phyloP scores from a whole-genome alignment of 2,888 invertebrate species.

The Melinaea marsaeus region DNA sequence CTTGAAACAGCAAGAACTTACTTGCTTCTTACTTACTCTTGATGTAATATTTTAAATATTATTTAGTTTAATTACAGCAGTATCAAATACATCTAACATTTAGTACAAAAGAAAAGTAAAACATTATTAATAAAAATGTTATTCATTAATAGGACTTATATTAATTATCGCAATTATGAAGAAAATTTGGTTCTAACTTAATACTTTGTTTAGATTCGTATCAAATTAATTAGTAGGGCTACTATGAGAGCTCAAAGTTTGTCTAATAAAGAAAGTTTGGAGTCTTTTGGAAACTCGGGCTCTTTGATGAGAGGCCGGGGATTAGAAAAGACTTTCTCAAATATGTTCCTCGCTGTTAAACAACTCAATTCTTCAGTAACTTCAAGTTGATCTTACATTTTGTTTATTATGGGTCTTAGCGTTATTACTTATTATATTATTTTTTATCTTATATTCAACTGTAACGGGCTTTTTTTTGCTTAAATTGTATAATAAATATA shows the following conservation, averaged over 20 bases:
- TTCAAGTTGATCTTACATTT: constrained; percentile 14
- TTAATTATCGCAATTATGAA: background rate
- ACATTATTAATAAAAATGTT: too few species aligned
- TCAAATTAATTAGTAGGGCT: constrained; percentile 71
- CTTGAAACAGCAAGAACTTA: background rate
- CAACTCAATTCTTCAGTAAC: constrained; percentile 28
- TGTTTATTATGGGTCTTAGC: background rate
- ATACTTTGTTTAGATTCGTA: constrained; percentile 66
- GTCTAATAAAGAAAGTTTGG: constrained; percentile 69
- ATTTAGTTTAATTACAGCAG: constrained; percentile 23
- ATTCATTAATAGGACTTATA: background rate
- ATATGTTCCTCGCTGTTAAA: constrained; percentile 32
- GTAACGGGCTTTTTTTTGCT: too few species aligned
- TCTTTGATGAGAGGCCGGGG: constrained; percentile 59
- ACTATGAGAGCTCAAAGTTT: constrained; percentile 60
- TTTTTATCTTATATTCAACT: background rate
- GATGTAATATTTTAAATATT: constrained; percentile 9
- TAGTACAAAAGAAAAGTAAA: too few species aligned
- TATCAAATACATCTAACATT: too few species aligned
- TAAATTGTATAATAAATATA: too few species aligned
- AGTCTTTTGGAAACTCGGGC: constrained; percentile 64
- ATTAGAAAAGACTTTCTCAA: constrained; percentile 45
- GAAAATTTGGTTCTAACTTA: constrained; percentile 51
- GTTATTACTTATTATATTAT: constrained; percentile 6
- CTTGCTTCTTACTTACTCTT: background rate